These are phyloP conservation scores for Eriosoma lanigerum DNA, from an alignment of 1,140 invertebrate genomes.

Conservation along the genomic window DNA sequence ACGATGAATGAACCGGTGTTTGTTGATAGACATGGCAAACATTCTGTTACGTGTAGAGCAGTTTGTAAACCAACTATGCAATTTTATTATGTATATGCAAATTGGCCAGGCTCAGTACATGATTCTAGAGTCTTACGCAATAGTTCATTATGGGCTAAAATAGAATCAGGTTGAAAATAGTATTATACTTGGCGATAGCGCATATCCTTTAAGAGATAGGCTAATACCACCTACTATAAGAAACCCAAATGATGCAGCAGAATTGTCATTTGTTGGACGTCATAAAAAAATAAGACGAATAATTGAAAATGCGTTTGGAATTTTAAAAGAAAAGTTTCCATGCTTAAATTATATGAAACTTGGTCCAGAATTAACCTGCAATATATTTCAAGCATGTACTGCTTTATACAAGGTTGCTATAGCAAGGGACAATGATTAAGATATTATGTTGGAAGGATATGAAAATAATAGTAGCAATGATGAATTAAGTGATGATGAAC, in stretches of 20 bases:
- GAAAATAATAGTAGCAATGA: too few species aligned
- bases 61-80: slow-evolving; percentile 54
- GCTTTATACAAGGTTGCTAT: slow-evolving; percentile 31
- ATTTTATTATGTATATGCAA: slow-evolving; percentile 55
- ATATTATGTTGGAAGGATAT: too few species aligned
- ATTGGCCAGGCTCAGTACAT: slow-evolving; percentile 55
- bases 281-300: slow-evolving; percentile 54
- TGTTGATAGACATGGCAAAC: slow-evolving; percentile 55
- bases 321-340: slow-evolving; percentile 55
- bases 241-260: slow-evolving; percentile 18
- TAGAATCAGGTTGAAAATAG: slow-evolving; percentile 33
- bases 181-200: slow-evolving; percentile 50
- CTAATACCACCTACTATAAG: slow-evolving; percentile 52
- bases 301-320: slow-evolving; percentile 54
- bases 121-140: slow-evolving; percentile 55
- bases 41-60: slow-evolving; percentile 55
- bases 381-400: slow-evolving; percentile 29
- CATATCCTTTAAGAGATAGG: slow-evolving; percentile 53
- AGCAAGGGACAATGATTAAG: background rate
- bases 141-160: slow-evolving; percentile 41
- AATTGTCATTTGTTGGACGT: slow-evolving; percentile 28
- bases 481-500: too few species aligned
- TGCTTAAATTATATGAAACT: too few species aligned
- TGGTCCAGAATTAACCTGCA: too few species aligned
- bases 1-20: slow-evolving; percentile 53